Conservation (phyloP, 2,797 vertebrate genomes). For the Moxostoma hubbsi region DNA sequence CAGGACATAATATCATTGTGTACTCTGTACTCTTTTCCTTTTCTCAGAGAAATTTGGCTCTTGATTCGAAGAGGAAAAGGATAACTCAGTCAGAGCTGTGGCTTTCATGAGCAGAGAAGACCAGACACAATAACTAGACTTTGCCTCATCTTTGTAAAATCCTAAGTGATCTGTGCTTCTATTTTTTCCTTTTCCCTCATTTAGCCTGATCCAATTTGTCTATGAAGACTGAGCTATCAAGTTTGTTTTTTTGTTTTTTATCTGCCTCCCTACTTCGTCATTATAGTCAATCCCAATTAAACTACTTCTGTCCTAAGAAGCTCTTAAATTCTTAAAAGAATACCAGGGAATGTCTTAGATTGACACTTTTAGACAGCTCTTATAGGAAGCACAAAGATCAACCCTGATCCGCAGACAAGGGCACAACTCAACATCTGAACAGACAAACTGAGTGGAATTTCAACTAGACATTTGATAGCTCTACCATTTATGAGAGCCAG, state of each 20-base stretch:
- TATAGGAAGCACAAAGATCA: conserved; percentile 9
- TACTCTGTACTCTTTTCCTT: background rate
- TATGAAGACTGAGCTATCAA: conserved; percentile 28
- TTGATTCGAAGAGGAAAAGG: conserved; percentile 17
- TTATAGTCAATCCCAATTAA: background rate
- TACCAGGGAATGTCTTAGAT: conserved; percentile 2
- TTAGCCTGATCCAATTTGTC: background rate
- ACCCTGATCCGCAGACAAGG: background rate
- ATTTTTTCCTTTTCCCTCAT: conserved; percentile 7
- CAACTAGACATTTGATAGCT: conserved; percentile 5
- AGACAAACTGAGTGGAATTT: conserved; percentile 25
- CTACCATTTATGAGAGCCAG: background rate
- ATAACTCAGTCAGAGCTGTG: background rate
- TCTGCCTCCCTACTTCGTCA: background rate
- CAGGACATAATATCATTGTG: conserved; percentile 1
- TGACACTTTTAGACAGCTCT: conserved; percentile 24
- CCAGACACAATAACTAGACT: background rate
- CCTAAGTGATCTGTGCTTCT: background rate
- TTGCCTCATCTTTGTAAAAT: conserved; percentile 6
- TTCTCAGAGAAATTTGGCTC: conserved; percentile 6
- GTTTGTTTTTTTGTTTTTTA: background rate
- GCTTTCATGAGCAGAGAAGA: conserved; percentile 6
- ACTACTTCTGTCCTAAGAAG: background rate
- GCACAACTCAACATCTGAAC: conserved; percentile 18
- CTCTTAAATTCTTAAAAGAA: background rate